Evolutionary conservation across 2,797 vertebrate genomes (phyloP), one percentile per base, ranked within the genome.

Genomic region (Lycodopsis pacificus): DNA sequence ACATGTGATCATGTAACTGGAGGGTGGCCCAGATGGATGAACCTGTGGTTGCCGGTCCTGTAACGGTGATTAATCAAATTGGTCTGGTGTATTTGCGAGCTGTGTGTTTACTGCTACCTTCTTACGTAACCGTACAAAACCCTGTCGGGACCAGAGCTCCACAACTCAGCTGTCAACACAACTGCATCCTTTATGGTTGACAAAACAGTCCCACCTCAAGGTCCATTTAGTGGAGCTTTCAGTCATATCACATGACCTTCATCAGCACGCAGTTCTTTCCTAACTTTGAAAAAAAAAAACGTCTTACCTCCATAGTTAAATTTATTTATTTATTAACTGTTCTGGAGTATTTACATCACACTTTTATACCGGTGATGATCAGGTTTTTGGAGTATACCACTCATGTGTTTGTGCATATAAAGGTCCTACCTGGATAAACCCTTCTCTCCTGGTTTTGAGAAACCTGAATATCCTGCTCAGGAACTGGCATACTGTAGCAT

Each of bases 1-100:
- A 63, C 70, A 77, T 65, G 38, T 8, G 81, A 82, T 93, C 93
- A 92, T 89, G 86, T 87, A 93, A 94, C 71, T 14, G 8, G 51
- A 13, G 62, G 78, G 73, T 88, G 72, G 32, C 64, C 82, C 73
- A 89, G 61, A 86, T 77, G 77, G 87, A 89, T n/a, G 63, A 63
- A 74, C 63, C 72, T 83, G 89, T 65, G 90, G 89, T 51, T 93
- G 92, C 69, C 79, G 86, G 67, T 58, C 58, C 79, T 27, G 83
- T 49, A 88, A 83, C 54, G 73, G 79, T 17, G 54, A 90, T 91
- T 90, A 88, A 86, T 91, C 86, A 86, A 83, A 86, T 72, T 15
- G 73, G 56, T 58, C 54, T 44, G 2, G 6, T 73, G 63, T 70
- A 58, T 65, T 65, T 65, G 19, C 32, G 1, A 34, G 42, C 22